Conservation (phyloP, 2,888 invertebrate genomes). For the Andrena camellia region DNA sequence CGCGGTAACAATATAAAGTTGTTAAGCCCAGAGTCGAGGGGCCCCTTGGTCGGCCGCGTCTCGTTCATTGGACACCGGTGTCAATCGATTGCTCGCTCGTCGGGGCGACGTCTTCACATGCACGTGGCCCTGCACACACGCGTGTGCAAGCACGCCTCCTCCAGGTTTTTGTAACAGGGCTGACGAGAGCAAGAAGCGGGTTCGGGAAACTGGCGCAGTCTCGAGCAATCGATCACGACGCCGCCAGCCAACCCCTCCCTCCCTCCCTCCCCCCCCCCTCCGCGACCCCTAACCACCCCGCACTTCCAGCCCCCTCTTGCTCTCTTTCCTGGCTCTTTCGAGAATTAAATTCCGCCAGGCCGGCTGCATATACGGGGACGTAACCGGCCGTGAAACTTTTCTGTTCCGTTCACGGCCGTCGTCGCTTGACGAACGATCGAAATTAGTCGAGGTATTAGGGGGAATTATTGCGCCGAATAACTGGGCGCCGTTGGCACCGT, state of each 20-base stretch:
- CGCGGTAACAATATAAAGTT: constrained; percentile 60
- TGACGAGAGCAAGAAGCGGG: constrained; percentile 55
- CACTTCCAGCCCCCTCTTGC: neutral
- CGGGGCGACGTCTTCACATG: constrained; percentile 47
- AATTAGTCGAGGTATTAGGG: constrained; percentile 36
- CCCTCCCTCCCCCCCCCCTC: neutral
- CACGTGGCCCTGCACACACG: constrained; percentile 35
- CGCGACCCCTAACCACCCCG: neutral
- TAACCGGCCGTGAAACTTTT: constrained; percentile 55
- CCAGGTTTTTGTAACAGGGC: constrained; percentile 51
- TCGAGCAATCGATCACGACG: constrained; percentile 68
- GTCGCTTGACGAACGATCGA: constrained; percentile 29
- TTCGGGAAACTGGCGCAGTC: constrained; percentile 55
- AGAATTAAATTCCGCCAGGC: constrained; percentile 51
- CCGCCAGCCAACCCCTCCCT: constrained; percentile 36
- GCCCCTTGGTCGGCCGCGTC: constrained; percentile 14
- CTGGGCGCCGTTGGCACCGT: constrained; percentile 21
- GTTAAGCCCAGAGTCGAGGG: constrained; percentile 51
- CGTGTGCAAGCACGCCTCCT: constrained; percentile 53
- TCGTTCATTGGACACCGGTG: constrained; percentile 44
- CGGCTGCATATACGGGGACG: constrained; percentile 43
- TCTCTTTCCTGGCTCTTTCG: constrained; percentile 22
- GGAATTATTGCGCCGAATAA: constrained; percentile 37
- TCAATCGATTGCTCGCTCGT: constrained; percentile 47
- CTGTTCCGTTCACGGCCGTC: constrained; percentile 28